A percentile compares a stretch with the other conserved stretches of the same genome.
Conservation (phyloP, 2,113 vertebrate genomes). For the Sterna hirundo region DNA sequence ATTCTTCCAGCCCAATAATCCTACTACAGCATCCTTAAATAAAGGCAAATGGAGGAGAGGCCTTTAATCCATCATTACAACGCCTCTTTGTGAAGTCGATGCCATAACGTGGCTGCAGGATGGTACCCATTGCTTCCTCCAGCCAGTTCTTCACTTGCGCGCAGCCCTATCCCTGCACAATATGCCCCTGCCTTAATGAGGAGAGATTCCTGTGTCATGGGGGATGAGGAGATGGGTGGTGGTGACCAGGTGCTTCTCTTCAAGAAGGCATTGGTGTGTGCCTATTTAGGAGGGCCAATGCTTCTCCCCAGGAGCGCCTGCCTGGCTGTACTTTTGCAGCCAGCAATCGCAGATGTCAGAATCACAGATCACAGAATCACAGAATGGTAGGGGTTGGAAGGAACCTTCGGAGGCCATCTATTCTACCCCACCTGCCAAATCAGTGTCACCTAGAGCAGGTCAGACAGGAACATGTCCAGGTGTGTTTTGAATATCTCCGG, state of each 20-base stretch:
- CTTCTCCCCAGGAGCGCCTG: not conserved
- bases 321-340: not conserved
- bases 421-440: not conserved
- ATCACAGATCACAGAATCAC: not conserved
- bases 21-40: not conserved
- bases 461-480: not conserved
- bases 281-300: not conserved
- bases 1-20: not conserved
- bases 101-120: rapidly evolving
- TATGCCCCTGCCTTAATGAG: not conserved
- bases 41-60: not conserved
- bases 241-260: not conserved
- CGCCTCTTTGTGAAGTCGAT: not conserved
- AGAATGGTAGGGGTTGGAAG: not conserved
- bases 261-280: not conserved
- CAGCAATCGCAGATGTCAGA: not conserved
- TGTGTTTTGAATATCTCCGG: not conserved
- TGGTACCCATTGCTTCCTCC: not conserved
- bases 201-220: not conserved
- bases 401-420: not conserved
- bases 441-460: not conserved
- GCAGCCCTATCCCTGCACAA: not conserved
- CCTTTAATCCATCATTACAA: not conserved
- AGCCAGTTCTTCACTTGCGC: not conserved
- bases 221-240: not conserved